Evolutionary conservation across 2,888 invertebrate genomes (phyloP), one percentile per base, ranked within the genome.

Genomic region (Theodoxus fluviatilis): DNA sequence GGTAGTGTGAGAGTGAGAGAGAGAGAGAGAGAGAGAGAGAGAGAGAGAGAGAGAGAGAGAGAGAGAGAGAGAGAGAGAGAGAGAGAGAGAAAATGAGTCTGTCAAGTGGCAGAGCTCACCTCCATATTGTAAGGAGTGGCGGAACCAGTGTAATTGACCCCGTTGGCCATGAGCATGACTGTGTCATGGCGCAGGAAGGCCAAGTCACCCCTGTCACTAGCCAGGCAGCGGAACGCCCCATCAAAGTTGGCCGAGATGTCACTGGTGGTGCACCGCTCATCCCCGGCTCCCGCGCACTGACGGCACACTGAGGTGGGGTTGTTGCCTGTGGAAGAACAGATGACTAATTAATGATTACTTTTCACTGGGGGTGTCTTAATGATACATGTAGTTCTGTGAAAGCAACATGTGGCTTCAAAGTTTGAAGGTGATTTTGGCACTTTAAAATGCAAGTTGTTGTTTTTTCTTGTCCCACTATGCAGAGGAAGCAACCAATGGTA

Each of bases 211-310:
- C 69, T 69, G 67, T 76, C 57, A 43, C 69, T 55, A 68, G 72
- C 80, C 74, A 80, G 31, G 85, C 96, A 96, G 35, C 92, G 89
- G 61, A 95, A 88, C 0, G 95, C 94, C 0, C 96, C 96, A 74
- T 93, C 93, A 84, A 95, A 94, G 1, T 95, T 95, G 25, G 94
- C 93, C 87, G 90, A 94, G 67, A 91, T 91, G 85, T 96, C 96
- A 0, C 94, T 93, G 76, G 81, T 81, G 2, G 85, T 83, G 76
- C 87, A 87, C 67, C 78, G 80, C 68, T 81, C 79, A 25, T 80
- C 79, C 0, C 79, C 77, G 33, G 74, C 76, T 1, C 96, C 95
- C 25, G 91, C 90, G 85, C 98, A 98, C 0, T 96, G 88, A 70
- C 92, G 90, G 86, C 98, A 98, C 47, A 97, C 89, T 76, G 89